Evolutionary conservation across 2,888 invertebrate genomes (phyloP), one percentile per base, ranked within the genome.

Genomic region (Polyploca ridens): DNA sequence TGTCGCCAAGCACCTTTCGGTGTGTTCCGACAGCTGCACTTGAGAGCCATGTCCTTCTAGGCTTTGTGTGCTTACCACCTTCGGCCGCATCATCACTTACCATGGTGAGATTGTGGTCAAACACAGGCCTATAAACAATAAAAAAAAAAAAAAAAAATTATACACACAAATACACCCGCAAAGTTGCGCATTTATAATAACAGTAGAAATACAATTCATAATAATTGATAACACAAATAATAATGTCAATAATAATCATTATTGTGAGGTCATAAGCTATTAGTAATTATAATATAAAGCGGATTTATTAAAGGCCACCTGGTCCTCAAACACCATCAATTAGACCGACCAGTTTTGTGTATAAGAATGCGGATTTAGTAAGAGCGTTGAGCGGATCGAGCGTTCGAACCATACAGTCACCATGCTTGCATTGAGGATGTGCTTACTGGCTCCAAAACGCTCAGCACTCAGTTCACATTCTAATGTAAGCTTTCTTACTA

Each of bases 221-320:
- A 8, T 6, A 57, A 33, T 19, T 62, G 63, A 49, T 19, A 19
- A 54, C 19, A 54, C 4, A 3, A 10, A 19, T 44, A 44, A 54
- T 54, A 54, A 19, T 54, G 19, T 8, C 54, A 54, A 54, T 54
- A 19, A 54, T 54, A 54, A n/a, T 54, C 19, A 54, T 19, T 54
- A 41, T 19, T n/a, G 6, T 54, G 19, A 54, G 54, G 54, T 54
- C 49, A 49, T 54, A 54, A 19, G 8, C 16, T 19, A 54, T 54
- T 54, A 54, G 54, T 54, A 54, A 54, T 54, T 54, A 54, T 54
- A 54, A 54, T 54, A 54, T 54, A 54, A 54, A 19, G 54, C 54
- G 19, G 54, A 19, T 54, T 19, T 19, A 54, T 19, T 54, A 54
- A 54, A 54, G 54, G 54, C 54, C 54, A 54, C 4, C 54, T 54